These are phyloP conservation scores for Eustalomyia histrio DNA, from an alignment of 2,888 invertebrate genomes.

Conservation along the genomic window DNA sequence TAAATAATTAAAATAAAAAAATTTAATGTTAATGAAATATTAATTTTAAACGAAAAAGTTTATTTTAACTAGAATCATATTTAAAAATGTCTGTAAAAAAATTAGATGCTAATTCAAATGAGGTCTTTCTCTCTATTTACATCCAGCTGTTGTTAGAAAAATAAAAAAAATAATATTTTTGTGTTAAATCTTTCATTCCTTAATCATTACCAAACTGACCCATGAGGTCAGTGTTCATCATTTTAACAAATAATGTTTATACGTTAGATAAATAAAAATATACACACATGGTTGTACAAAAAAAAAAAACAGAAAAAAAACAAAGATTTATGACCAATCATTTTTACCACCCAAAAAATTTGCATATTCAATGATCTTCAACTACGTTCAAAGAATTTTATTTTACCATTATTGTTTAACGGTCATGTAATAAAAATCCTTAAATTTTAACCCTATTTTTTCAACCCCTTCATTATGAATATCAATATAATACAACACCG, in stretches of 20 bases:
- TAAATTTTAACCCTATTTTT: slow-evolving; percentile 49
- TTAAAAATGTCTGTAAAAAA: no score
- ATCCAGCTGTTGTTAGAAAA: slow-evolving; percentile 28
- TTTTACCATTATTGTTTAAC: slow-evolving; percentile 24
- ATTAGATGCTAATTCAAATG: no score
- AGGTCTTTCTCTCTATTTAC: no score
- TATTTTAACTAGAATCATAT: no score
- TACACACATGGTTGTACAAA: background rate
- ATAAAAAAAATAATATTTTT: background rate
- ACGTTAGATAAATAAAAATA: background rate
- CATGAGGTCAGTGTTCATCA: slow-evolving; percentile 37
- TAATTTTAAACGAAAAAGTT: no score
- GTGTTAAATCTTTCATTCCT: slow-evolving; percentile 8
- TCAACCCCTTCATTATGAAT: slow-evolving; percentile 32
- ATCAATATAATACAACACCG: slow-evolving; percentile 18
- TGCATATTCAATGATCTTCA: slow-evolving; percentile 54
- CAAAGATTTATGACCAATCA: slow-evolving; percentile 58
- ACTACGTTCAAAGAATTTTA: background rate
- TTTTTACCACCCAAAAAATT: slow-evolving; percentile 48
- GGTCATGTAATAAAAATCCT: slow-evolving; percentile 21
- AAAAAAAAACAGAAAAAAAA: slow-evolving; percentile 12
- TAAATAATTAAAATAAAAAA: no score
- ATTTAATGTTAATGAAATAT: no score
- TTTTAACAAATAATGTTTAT: background rate
- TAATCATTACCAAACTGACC: slow-evolving; percentile 33